Conservation (phyloP, 30 jellyfish, hydroid and myxozoan genomes). For the Aurelia sp. region DNA sequence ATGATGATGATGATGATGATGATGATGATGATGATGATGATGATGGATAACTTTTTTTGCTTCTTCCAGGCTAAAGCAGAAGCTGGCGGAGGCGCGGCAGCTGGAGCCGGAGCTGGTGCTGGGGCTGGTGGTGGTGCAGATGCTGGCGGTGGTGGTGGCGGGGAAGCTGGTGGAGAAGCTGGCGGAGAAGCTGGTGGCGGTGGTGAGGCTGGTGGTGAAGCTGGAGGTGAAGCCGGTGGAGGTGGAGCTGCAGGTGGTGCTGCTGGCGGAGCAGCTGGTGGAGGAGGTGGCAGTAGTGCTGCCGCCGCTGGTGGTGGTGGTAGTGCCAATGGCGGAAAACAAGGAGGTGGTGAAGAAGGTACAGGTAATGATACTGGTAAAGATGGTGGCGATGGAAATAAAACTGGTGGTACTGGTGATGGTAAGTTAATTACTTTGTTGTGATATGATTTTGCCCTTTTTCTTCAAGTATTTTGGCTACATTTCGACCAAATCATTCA, state of each 20-base stretch:
- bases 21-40: too few relatives aligned
- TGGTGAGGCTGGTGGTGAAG: constrained; percentile 49
- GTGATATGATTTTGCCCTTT: too few relatives aligned
- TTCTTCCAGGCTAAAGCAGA: constrained; percentile 9
- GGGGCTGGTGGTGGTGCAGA: too few relatives aligned
- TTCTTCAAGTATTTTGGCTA: too few relatives aligned
- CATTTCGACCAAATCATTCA: too few relatives aligned
- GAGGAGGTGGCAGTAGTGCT: constrained; percentile 32
- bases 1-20: too few relatives aligned
- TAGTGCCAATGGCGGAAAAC: constrained; percentile 15
- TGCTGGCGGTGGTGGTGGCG: too few relatives aligned
- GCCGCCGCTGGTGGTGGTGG: constrained; percentile 42
- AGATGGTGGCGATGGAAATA: not conserved
- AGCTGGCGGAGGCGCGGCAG: constrained; percentile 19
- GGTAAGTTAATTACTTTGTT: too few relatives aligned
- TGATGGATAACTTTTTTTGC: too few relatives aligned
- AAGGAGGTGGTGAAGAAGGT: constrained; percentile 11
- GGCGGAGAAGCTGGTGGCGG: constrained; percentile 31
- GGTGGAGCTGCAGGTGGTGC: constrained; percentile 53
- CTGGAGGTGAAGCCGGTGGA: constrained; percentile 34
- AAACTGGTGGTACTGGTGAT: too few relatives aligned
- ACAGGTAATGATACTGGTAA: not conserved
- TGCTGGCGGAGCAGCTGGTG: constrained; percentile 39
- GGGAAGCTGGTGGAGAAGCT: constrained; percentile 49
- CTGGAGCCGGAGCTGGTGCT: too few relatives aligned